phyloP scores from a whole-genome alignment of 2,113 vertebrate species.

The Ceuthmochares aereus region DNA sequence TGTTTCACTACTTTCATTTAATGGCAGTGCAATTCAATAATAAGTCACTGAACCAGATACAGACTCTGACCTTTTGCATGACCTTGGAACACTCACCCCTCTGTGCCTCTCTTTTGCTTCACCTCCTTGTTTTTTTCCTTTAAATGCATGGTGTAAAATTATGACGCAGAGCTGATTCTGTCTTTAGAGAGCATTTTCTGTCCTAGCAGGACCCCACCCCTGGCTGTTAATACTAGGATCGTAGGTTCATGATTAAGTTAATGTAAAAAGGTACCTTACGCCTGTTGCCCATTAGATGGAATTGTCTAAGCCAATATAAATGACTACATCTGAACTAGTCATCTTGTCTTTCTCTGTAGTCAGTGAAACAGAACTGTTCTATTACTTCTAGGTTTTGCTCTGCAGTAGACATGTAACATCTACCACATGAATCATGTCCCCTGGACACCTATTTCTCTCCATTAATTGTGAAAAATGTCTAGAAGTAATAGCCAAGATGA shows the following conservation, averaged over 20 bases:
- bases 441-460: neutral
- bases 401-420: neutral
- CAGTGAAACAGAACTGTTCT: neutral
- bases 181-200: neutral
- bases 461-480: neutral
- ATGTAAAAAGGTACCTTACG: constrained; percentile 31
- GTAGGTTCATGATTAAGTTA: constrained; percentile 44
- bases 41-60: neutral
- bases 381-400: neutral
- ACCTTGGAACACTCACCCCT: neutral
- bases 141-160: neutral
- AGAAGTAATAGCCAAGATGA: neutral
- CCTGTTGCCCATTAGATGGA: constrained; percentile 39
- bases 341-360: constrained; percentile 27
- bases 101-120: neutral
- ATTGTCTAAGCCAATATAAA: constrained; percentile 22
- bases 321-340: constrained; percentile 1
- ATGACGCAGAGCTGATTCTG: neutral
- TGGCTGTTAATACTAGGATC: constrained; percentile 15
- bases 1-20: neutral
- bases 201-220: constrained; percentile 3
- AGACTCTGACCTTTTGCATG: neutral
- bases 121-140: neutral
- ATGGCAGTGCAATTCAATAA: neutral
- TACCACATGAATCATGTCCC: neutral